Conservation (phyloP, 2,888 invertebrate species). For the Arrhopalites spinosus region DNA sequence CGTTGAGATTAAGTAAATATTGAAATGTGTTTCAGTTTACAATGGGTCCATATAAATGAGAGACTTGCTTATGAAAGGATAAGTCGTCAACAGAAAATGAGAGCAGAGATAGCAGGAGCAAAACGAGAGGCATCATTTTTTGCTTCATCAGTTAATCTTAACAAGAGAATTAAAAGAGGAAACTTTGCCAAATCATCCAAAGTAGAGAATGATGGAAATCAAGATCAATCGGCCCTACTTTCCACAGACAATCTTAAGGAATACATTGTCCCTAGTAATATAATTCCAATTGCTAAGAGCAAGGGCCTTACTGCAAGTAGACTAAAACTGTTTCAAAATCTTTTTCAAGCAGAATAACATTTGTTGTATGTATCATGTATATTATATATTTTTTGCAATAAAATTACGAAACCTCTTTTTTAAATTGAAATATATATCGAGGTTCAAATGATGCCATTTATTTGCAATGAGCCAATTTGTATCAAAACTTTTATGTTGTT, state of each 20-base stretch:
- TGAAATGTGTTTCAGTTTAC: conserved; percentile 80
- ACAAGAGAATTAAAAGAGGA: conserved; percentile 69
- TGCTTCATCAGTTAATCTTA: conserved; percentile 79
- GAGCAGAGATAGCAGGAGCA: conserved; percentile 86
- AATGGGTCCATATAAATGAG: conserved; percentile 95
- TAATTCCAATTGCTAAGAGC: too few species aligned
- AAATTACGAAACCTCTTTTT: too few species aligned
- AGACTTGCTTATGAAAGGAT: conserved; percentile 90
- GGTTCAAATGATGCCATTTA: too few species aligned
- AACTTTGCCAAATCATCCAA: conserved; percentile 52
- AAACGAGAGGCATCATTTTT: conserved; percentile 89
- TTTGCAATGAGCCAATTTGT: too few species aligned
- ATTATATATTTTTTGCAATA: too few species aligned
- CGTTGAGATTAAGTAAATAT: too few species aligned
- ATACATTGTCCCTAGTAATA: too few species aligned
- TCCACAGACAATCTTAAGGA: too few species aligned
- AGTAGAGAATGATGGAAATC: not conserved
- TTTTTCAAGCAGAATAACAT: not conserved
- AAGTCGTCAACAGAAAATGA: conserved; percentile 80
- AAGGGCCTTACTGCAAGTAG: not conserved
- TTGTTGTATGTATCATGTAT: too few species aligned
- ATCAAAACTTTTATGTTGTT: too few species aligned
- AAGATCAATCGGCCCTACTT: too few species aligned
- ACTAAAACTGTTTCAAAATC: not conserved
- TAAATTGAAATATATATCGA: too few species aligned